Evolutionary conservation across 2,797 vertebrate genomes (phyloP).

Genomic region (Syncerus caffer): DNA sequence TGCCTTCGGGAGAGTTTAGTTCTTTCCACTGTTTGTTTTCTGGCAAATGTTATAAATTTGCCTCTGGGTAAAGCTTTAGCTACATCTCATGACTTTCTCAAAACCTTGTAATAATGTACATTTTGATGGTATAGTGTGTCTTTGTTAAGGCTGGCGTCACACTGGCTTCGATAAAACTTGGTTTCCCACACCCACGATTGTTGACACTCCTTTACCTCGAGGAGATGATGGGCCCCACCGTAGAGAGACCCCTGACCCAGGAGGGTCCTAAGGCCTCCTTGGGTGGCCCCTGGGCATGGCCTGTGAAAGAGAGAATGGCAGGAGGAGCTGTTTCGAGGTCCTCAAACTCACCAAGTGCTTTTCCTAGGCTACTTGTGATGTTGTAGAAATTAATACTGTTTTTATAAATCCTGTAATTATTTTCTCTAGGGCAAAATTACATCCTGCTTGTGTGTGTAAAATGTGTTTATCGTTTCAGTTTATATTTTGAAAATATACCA

Average conservation of each 20-base stretch:
- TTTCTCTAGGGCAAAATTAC: not conserved
- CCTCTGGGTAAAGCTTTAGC: slow-evolving; percentile 59
- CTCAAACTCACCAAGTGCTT: not conserved
- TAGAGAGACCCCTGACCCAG: not conserved
- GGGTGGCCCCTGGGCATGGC: not conserved
- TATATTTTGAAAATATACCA: not conserved
- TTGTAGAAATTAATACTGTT: not conserved
- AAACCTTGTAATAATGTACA: not conserved
- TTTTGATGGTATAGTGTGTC: not conserved
- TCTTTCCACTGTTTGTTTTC: not conserved
- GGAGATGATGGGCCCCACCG: not conserved
- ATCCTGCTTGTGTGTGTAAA: not conserved
- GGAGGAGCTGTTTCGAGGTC: not conserved
- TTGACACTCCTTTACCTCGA: not conserved
- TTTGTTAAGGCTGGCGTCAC: not conserved
- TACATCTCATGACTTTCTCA: not conserved
- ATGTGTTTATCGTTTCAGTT: not conserved
- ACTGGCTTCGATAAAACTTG: not conserved
- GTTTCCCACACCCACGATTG: not conserved
- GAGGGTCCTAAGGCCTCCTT: not conserved
- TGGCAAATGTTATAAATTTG: slow-evolving; percentile 47
- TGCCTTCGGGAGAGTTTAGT: not conserved
- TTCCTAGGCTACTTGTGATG: not conserved
- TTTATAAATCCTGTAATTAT: not conserved
- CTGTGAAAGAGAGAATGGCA: not conserved